Conservation (phyloP, 1,140 invertebrate genomes). For the Choristoneura fumiferana region DNA sequence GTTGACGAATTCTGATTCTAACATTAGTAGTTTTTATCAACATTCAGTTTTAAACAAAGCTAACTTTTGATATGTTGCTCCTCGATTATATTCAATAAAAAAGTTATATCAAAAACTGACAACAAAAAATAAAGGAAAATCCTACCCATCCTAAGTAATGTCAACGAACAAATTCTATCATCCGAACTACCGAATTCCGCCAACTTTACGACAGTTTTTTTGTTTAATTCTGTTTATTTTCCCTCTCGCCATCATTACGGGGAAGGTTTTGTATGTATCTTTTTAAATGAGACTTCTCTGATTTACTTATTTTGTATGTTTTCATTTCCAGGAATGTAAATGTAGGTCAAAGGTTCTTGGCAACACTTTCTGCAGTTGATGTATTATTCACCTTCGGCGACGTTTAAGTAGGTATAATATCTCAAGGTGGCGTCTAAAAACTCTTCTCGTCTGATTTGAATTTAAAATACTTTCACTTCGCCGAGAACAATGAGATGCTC, state of each 20-base stretch:
- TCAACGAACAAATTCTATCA: constrained; percentile 3
- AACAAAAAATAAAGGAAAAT: constrained; percentile 1
- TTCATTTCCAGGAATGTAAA: background rate
- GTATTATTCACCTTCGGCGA: constrained; percentile 3
- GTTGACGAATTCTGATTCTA: background rate
- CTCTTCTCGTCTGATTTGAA: constrained; percentile 40
- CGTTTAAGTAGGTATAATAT: constrained; percentile 23
- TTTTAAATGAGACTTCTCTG: background rate
- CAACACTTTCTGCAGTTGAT: background rate
- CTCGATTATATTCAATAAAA: background rate
- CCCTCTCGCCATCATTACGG: background rate
- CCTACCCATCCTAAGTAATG: background rate
- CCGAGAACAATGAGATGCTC: constrained; percentile 38
- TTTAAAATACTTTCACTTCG: constrained; percentile 37
- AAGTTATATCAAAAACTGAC: background rate
- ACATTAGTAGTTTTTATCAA: too few relatives aligned
- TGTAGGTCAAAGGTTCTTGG: constrained; percentile 1
- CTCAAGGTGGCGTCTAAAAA: constrained; percentile 32
- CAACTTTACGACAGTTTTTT: constrained; percentile 10
- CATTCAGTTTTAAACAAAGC: too few relatives aligned
- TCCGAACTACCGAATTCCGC: constrained; percentile 3
- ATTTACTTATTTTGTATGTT: background rate
- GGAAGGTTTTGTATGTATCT: background rate
- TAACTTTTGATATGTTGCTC: too few relatives aligned
- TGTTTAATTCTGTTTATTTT: constrained; percentile 14